Percentiles rank a stretch among this genome's conserved stretches.
Evolutionary conservation across 1,140 invertebrate genomes (phyloP).

Genomic region (Leptonema lineaticorne): DNA sequence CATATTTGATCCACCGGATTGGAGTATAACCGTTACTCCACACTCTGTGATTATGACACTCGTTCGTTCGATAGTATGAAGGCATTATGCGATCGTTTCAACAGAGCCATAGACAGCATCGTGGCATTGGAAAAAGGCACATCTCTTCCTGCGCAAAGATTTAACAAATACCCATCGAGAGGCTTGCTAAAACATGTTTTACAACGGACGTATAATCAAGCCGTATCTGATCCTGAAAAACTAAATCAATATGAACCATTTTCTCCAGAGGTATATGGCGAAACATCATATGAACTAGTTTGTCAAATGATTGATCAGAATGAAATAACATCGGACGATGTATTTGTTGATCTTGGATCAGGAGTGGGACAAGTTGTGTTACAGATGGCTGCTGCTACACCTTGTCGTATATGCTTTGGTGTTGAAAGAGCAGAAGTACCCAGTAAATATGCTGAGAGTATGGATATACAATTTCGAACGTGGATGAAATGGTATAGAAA

Average conservation of each 20-base stretch:
- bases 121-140: slow-evolving; percentile 92
- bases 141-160: slow-evolving; percentile 76
- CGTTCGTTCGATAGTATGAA: slow-evolving; percentile 96
- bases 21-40: no score
- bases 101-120: slow-evolving; percentile 91
- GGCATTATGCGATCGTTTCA: slow-evolving; percentile 91
- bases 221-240: slow-evolving; percentile 94
- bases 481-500: slow-evolving; percentile 99
- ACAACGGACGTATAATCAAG: slow-evolving; percentile 96
- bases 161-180: slow-evolving; percentile 84
- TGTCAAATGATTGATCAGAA: slow-evolving; percentile 97
- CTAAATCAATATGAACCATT: slow-evolving; percentile 98
- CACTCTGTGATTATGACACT: slow-evolving; percentile 87
- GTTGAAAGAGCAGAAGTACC: slow-evolving; percentile 97
- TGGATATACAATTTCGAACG: slow-evolving; percentile 86
- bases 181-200: slow-evolving; percentile 90
- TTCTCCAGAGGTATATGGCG: slow-evolving; percentile 97
- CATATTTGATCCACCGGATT: no score
- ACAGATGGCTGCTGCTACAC: slow-evolving; percentile 93
- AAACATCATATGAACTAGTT: slow-evolving; percentile 95
- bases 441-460: slow-evolving; percentile 88
- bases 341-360: slow-evolving; percentile 95
- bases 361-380: slow-evolving; percentile 97
- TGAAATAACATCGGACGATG: slow-evolving; percentile 87
- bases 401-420: slow-evolving; percentile 89